These are phyloP conservation scores for Sussaba pulchella DNA, from an alignment of 2,888 invertebrate species.

Conservation along the genomic window DNA sequence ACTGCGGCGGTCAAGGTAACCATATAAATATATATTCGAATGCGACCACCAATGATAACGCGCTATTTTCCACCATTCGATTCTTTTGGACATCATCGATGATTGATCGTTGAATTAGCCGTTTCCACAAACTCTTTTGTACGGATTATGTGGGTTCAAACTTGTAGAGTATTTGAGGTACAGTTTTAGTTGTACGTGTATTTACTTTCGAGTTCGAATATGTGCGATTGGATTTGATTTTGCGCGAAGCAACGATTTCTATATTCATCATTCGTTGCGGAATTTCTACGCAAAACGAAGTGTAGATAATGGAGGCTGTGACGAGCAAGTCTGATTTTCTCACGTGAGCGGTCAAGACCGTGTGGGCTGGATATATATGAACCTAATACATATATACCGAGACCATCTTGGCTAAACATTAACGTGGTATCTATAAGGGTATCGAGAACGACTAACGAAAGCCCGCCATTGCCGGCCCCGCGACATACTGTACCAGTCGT, in stretches of 20 bases:
- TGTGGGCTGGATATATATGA: constrained; percentile 11
- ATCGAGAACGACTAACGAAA: constrained; percentile 48
- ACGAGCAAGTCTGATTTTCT: constrained; percentile 36
- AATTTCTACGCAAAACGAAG: constrained; percentile 21
- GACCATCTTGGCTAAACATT: constrained; percentile 36
- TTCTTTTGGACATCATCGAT: constrained; percentile 26
- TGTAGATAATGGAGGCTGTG: constrained; percentile 46
- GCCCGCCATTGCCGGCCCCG: constrained; percentile 16
- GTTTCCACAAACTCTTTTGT: no score
- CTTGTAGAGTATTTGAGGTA: no score
- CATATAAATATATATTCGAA: no score
- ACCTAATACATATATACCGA: background rate
- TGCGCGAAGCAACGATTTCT: constrained; percentile 36
- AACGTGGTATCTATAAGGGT: constrained; percentile 21
- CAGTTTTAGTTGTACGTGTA: background rate
- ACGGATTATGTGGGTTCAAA: no score
- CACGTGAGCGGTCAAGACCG: constrained; percentile 20
- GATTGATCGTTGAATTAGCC: constrained; percentile 36
- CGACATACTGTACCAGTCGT: background rate
- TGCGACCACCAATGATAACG: no score
- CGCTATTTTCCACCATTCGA: constrained; percentile 30
- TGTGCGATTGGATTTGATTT: constrained; percentile 29
- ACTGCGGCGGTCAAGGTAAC: no score
- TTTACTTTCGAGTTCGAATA: background rate
- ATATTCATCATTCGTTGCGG: constrained; percentile 41